phyloP scores from a whole-genome alignment of 2,888 invertebrate genomes.

The Tricholauxania praeusta region DNA sequence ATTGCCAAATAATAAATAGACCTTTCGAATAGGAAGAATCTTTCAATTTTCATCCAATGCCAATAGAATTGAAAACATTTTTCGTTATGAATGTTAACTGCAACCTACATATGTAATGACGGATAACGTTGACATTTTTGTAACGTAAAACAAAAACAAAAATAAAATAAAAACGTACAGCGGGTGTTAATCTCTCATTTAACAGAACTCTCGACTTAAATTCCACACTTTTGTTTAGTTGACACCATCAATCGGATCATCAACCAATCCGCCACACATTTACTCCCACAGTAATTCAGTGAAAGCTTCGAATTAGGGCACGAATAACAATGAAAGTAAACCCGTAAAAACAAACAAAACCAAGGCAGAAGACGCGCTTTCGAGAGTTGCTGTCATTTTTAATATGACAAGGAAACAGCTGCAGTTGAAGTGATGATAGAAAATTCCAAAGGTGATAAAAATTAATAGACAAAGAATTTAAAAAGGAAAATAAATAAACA shows the following conservation, averaged over 20 bases:
- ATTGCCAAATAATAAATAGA: too few relatives aligned
- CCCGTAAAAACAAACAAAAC: conserved; percentile 22
- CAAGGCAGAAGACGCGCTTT: neutral
- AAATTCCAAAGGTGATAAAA: conserved; percentile 27
- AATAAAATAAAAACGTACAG: neutral
- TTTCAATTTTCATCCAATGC: too few relatives aligned
- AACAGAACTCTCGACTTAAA: conserved; percentile 15
- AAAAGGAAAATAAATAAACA: too few relatives aligned
- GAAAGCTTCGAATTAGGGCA: neutral
- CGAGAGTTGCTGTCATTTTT: neutral
- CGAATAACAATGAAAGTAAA: conserved; percentile 18
- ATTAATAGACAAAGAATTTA: neutral
- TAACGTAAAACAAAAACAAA: too few relatives aligned
- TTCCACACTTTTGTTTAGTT: neutral
- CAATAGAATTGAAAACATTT: too few relatives aligned
- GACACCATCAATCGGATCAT: neutral
- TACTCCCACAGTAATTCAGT: neutral
- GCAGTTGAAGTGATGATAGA: conserved; percentile 42
- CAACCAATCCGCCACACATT: neutral
- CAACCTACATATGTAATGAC: too few relatives aligned
- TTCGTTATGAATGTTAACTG: too few relatives aligned
- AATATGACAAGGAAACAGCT: neutral
- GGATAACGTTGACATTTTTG: too few relatives aligned
- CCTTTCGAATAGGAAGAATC: too few relatives aligned
- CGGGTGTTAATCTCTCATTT: conserved; percentile 22